phyloP scores from a whole-genome alignment of 2,888 invertebrate genomes.

The Gymnosoma rotundatum region DNA sequence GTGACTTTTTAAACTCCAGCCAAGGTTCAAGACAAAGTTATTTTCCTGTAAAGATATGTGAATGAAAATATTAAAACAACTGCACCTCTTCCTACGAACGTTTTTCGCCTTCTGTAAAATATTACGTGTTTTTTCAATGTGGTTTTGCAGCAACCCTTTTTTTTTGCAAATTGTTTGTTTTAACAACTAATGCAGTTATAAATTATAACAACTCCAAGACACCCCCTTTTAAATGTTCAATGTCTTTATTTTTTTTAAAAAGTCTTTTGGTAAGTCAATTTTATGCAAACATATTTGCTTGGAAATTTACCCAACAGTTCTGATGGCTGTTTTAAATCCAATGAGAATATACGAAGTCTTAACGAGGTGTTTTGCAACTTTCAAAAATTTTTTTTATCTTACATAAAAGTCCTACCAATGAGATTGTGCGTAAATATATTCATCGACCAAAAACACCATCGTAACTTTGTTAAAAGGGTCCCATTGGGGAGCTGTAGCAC shows the following conservation, averaged over 20 bases:
- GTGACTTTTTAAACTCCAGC: too few species aligned
- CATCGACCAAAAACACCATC: too few species aligned
- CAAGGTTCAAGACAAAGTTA: too few species aligned
- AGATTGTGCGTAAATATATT: too few species aligned
- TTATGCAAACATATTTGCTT: slow-evolving; percentile 27
- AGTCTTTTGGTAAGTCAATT: slow-evolving; percentile 36
- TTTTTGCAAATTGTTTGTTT: slow-evolving; percentile 31
- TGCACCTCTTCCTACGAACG: not conserved
- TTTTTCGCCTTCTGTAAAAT: not conserved
- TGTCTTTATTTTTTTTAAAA: not conserved
- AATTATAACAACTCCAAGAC: slow-evolving; percentile 34
- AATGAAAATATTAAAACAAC: too few species aligned
- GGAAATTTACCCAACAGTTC: not conserved
- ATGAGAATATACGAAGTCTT: too few species aligned
- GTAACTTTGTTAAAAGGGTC: too few species aligned
- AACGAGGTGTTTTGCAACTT: too few species aligned
- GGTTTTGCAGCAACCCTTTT: slow-evolving; percentile 73
- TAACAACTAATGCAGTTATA: slow-evolving; percentile 69
- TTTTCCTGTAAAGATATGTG: too few species aligned
- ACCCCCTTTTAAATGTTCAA: slow-evolving; percentile 2
- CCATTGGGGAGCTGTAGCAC: too few species aligned
- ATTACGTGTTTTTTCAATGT: slow-evolving; percentile 37
- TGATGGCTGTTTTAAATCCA: not conserved
- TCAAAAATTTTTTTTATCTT: too few species aligned
- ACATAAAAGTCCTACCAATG: too few species aligned